Conservation (phyloP, 37 sponge, comb jelly and placozoan species). For the Aplysina aerophoba region DNA sequence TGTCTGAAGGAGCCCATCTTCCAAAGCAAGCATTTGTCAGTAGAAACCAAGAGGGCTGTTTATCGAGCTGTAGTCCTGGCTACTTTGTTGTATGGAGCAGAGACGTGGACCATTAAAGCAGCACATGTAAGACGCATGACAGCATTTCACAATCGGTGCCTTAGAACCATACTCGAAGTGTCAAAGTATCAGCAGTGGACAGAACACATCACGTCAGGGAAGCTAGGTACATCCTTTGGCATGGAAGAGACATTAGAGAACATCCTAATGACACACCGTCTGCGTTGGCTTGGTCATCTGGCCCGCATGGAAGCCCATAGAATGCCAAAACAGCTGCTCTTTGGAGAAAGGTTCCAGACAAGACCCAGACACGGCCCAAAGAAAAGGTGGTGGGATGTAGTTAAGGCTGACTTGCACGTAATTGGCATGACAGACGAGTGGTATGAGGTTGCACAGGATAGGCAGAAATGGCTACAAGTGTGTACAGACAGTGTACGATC, state of each 20-base stretch:
- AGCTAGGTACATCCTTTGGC: not conserved
- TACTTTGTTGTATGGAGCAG: not conserved
- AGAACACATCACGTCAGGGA: not conserved
- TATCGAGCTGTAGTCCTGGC: not conserved
- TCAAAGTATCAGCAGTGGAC: not conserved
- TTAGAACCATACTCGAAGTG: not conserved
- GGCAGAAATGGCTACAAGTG: no score
- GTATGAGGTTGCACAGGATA: no score
- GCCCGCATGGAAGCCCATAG: not conserved
- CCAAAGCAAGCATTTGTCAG: not conserved
- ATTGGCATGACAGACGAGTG: not conserved
- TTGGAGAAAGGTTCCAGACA: not conserved
- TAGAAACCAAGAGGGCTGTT: not conserved
- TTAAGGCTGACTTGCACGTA: not conserved
- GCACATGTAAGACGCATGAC: not conserved
- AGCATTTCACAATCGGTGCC: not conserved
- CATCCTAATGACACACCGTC: not conserved
- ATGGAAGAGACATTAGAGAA: not conserved
- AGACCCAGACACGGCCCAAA: not conserved
- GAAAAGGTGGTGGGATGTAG: slow-evolving; percentile 5
- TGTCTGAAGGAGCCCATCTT: not conserved
- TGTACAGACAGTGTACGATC: no score
- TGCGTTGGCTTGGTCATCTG: slow-evolving; percentile 1
- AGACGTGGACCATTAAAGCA: not conserved
- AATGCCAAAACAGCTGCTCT: not conserved